phyloP scores from a whole-genome alignment of 1,140 invertebrate species.

The Vanessa tameamea region DNA sequence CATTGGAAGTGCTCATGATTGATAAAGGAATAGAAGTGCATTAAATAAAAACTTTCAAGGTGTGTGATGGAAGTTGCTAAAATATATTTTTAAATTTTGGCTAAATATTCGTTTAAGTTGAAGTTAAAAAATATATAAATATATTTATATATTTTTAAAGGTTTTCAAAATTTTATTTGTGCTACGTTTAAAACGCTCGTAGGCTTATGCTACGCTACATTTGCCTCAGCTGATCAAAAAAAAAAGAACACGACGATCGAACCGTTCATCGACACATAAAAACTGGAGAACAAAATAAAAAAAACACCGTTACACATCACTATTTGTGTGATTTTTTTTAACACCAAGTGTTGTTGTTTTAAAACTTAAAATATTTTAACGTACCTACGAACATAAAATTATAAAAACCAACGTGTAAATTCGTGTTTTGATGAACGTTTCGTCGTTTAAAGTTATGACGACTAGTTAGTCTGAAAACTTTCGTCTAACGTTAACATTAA shows the following conservation, averaged over 20 bases:
- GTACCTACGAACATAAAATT: constrained; percentile 22
- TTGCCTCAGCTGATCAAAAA: constrained; percentile 60
- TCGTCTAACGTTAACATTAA: constrained; percentile 58
- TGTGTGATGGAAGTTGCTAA: constrained; percentile 34
- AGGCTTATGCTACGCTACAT: constrained; percentile 47
- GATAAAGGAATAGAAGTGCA: constrained; percentile 28
- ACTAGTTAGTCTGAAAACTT: constrained; percentile 49
- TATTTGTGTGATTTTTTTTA: neutral
- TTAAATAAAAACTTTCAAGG: constrained; percentile 40
- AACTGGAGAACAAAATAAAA: constrained; percentile 25
- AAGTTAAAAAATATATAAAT: neutral
- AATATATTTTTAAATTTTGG: neutral
- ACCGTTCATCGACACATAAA: constrained; percentile 47
- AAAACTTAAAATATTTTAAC: constrained; percentile 25
- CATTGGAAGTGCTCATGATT: constrained; percentile 43
- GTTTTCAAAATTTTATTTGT: constrained; percentile 6
- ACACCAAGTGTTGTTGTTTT: neutral
- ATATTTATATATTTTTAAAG: constrained; percentile 12
- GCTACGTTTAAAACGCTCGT: constrained; percentile 33
- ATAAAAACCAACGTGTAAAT: neutral
- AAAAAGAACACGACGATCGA: constrained; percentile 40
- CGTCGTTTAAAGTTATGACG: constrained; percentile 54
- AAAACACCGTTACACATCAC: constrained; percentile 31
- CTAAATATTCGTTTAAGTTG: constrained; percentile 24
- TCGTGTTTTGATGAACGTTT: constrained; percentile 55